Evolutionary conservation across 2,113 vertebrate species (phyloP).

Genomic region (Agelaius tricolor): DNA sequence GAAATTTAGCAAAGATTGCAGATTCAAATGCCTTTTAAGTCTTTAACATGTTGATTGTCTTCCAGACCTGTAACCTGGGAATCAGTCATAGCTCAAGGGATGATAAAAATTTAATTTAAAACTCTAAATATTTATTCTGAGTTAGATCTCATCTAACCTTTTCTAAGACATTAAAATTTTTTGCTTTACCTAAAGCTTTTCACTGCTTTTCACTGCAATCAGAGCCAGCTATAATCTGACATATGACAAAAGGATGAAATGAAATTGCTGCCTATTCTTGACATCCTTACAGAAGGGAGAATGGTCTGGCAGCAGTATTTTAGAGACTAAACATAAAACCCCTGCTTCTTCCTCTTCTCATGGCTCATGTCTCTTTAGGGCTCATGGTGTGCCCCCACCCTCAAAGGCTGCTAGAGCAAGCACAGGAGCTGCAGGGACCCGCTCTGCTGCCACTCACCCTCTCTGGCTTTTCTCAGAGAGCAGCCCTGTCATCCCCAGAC

Average conservation of each 20-base stretch:
- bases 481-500: not conserved
- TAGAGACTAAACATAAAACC: not conserved
- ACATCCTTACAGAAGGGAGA: not conserved
- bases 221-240: not conserved
- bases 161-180: not conserved
- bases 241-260: not conserved
- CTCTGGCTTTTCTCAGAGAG: not conserved
- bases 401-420: not conserved
- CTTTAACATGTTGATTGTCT: not conserved
- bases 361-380: not conserved
- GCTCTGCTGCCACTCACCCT: fast-evolving
- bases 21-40: not conserved
- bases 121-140: not conserved
- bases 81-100: not conserved
- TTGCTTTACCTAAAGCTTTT: not conserved
- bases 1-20: not conserved
- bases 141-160: not conserved
- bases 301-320: not conserved
- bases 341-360: not conserved
- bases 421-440: not conserved
- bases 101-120: not conserved
- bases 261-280: not conserved
- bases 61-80: not conserved
- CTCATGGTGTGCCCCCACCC: too few species aligned
- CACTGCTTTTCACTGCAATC: not conserved